Base-by-base conservation (phyloP, 1,140 invertebrate species). In the Globodera rostochiensis region DNA sequence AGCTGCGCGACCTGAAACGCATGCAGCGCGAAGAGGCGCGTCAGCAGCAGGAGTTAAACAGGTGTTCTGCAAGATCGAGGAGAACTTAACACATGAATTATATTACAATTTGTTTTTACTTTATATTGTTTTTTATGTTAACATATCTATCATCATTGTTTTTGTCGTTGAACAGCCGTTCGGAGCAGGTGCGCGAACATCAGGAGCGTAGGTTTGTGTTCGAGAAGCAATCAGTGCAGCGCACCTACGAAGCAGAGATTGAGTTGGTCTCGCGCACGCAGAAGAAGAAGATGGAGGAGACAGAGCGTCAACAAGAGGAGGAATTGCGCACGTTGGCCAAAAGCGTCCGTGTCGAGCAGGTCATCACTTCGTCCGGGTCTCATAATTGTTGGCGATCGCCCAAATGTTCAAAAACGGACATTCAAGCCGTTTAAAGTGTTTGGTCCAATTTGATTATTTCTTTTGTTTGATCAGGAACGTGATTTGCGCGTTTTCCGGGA, bases 171-270 rank as follows among this genome's bases (percentile, higher is more conserved):
- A 87, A 81, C 71, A 80, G 69, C 2, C 73, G 84, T 73, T 73
- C 80, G 77, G 84, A 84, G 21, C 73, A 84, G 46, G 69, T 85
- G 57, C 73, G 86, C n/a, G 84, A 87, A 15, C 86, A 80, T 45
- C 85, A 86, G 74, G 85, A 86, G 49, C 49, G 85, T 11, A 87
- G 87, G 50, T 89, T 87, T 66, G 64, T 75, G n/a, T 71, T 85
- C 36, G 83, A 89, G 25, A 81, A 82, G 82, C 94, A 91, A 95
- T 95, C 89, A 92, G 91, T 98, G 67, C 92, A 95, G 73, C 93
- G 95, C 75, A 94, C 93, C 6, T 97, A 95, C 88, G 97, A 98
- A 87, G 93, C 93, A 45, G 96, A 98, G 88, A 91, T 97, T 85
- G 97, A 99, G 66, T 92, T 93, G 19, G 91, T 98, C 73, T 93